Conservation (phyloP, 2,888 invertebrate species). For the Drosophila borborema region DNA sequence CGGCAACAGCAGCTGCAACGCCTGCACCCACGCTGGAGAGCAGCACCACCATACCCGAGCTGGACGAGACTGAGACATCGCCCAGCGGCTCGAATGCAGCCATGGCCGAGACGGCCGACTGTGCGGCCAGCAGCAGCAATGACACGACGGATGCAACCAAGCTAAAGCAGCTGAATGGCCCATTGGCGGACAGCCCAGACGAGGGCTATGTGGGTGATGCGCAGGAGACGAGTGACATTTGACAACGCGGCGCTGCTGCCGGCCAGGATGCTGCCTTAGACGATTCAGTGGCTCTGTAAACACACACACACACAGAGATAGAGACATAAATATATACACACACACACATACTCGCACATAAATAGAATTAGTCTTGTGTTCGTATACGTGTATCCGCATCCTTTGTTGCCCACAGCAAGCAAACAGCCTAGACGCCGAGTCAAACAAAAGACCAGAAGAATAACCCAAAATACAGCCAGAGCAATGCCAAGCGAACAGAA, state of each 20-base stretch:
- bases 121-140: conserved; percentile 32
- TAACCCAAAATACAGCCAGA: neutral
- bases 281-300: conserved; percentile 84
- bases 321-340: conserved; percentile 18
- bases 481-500: neutral
- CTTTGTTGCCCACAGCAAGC: conserved; percentile 26
- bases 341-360: conserved; percentile 21
- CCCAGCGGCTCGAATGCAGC: conserved; percentile 60
- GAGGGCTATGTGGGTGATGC: conserved; percentile 94
- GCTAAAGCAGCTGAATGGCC: conserved; percentile 85
- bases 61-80: conserved; percentile 84
- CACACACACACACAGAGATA: neutral
- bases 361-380: conserved; percentile 30
- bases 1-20: conserved; percentile 35
- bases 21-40: conserved; percentile 87
- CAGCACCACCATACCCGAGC: conserved; percentile 84
- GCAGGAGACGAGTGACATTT: conserved; percentile 89
- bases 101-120: conserved; percentile 27
- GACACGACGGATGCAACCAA: conserved; percentile 73
- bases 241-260: conserved; percentile 85
- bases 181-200: conserved; percentile 92
- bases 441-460: conserved; percentile 23
- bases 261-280: conserved; percentile 79
- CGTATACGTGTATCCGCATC: conserved; percentile 23
- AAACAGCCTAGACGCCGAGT: conserved; percentile 17